Conservation (phyloP, 2,113 vertebrate genomes). For the Gavialis gangeticus region DNA sequence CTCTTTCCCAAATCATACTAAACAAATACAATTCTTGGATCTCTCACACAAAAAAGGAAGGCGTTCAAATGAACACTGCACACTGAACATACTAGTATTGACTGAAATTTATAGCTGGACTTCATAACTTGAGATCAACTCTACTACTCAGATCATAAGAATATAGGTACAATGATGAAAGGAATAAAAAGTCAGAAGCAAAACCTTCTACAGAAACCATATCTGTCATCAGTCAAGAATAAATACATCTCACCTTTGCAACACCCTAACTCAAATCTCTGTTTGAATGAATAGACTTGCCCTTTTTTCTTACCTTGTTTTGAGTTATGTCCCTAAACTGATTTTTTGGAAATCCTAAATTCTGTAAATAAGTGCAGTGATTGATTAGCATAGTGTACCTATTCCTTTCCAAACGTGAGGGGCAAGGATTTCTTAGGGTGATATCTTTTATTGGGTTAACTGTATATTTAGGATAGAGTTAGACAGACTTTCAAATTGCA, state of each 20-base stretch:
- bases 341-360: background rate
- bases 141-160: background rate
- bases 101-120: background rate
- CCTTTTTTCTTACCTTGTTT: no score
- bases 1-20: background rate
- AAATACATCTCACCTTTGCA: background rate
- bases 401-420: background rate
- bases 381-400: background rate
- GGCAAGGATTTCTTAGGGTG: no score
- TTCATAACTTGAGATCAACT: background rate
- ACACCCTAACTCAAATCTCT: background rate
- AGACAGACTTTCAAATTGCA: no score
- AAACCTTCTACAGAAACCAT: background rate
- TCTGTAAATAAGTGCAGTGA: background rate
- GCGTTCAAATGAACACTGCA: background rate
- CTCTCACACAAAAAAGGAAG: background rate
- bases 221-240: background rate
- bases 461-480: no score
- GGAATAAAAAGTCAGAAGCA: background rate
- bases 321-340: background rate
- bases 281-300: background rate
- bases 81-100: background rate
- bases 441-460: no score
- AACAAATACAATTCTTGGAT: background rate
- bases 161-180: background rate